phyloP scores from a whole-genome alignment of 2,113 vertebrate genomes.

The Abramis brama region DNA sequence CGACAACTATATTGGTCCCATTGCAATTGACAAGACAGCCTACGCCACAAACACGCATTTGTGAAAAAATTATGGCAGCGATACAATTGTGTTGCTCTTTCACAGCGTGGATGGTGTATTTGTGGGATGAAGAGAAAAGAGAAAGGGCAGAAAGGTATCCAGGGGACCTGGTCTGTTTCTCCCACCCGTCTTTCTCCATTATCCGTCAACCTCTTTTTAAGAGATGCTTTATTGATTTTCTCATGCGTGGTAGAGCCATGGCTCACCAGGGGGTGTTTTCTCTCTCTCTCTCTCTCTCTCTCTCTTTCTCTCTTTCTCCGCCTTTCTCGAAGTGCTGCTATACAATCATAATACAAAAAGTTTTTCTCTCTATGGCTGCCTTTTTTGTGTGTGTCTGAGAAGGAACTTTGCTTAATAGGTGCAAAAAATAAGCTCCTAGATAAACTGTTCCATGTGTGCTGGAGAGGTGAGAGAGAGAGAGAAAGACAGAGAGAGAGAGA shows the following conservation, averaged over 20 bases:
- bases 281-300: conserved; percentile 28
- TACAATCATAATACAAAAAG: conserved; percentile 62
- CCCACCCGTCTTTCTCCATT: conserved; percentile 39
- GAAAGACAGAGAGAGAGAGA: conserved; percentile 13
- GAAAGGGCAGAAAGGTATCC: conserved; percentile 21
- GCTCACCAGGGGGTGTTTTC: conserved; percentile 28
- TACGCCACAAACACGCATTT: not conserved
- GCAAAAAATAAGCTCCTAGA: conserved; percentile 62
- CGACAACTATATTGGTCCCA: not conserved
- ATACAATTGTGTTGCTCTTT: not conserved
- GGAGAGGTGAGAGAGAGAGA: conserved; percentile 44
- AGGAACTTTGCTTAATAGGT: conserved; percentile 69
- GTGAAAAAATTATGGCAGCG: not conserved
- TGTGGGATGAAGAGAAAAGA: not conserved
- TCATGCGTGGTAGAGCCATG: conserved; percentile 30
- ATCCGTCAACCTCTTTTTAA: conserved; percentile 29
- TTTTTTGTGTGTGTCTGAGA: not conserved
- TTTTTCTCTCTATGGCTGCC: conserved; percentile 56
- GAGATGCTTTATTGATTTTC: conserved; percentile 53
- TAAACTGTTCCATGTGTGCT: conserved; percentile 76
- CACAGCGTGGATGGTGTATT: not conserved
- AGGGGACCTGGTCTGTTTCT: conserved; percentile 21
- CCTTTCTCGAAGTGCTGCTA: conserved; percentile 10
- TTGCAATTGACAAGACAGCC: not conserved
- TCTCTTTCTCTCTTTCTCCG: conserved; percentile 23